Evolutionary conservation across 2,113 vertebrate species (phyloP).

Genomic region (Triplophysa rosa): DNA sequence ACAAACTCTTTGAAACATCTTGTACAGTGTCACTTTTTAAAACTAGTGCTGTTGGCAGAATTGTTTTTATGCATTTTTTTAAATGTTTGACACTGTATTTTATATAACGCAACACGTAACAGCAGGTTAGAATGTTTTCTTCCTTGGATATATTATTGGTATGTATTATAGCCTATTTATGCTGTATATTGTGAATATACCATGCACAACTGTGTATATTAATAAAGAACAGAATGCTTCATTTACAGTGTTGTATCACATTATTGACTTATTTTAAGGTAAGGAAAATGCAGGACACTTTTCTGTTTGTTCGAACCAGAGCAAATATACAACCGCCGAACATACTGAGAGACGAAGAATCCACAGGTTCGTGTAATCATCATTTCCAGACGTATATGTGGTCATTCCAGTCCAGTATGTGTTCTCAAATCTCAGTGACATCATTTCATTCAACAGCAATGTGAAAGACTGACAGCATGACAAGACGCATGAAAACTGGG

Average conservation of each 20-base stretch:
- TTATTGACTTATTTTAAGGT: neutral
- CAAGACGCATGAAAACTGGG: no score
- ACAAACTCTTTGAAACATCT: conserved; percentile 70
- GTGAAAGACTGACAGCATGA: no score
- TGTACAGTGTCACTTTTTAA: conserved; percentile 76
- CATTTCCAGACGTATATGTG: no score
- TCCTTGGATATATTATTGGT: conserved; percentile 66
- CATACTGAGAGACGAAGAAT: no score
- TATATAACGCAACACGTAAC: conserved; percentile 84
- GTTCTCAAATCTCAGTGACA: no score
- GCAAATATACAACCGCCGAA: no score
- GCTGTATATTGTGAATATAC: conserved; percentile 57
- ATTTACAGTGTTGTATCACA: neutral
- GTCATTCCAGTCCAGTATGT: no score
- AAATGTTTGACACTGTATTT: conserved; percentile 82
- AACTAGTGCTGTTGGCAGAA: conserved; percentile 73
- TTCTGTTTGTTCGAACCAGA: no score
- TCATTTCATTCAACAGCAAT: no score
- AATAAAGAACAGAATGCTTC: conserved; percentile 57
- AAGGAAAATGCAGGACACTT: neutral
- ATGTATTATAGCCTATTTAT: conserved; percentile 51
- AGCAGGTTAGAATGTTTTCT: conserved; percentile 85
- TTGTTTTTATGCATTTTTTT: conserved; percentile 79
- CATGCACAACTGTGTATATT: conserved; percentile 47
- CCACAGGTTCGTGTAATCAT: no score